Evolutionary conservation across 2,888 invertebrate species (phyloP).

Genomic region (Glaucopsyche alexis): DNA sequence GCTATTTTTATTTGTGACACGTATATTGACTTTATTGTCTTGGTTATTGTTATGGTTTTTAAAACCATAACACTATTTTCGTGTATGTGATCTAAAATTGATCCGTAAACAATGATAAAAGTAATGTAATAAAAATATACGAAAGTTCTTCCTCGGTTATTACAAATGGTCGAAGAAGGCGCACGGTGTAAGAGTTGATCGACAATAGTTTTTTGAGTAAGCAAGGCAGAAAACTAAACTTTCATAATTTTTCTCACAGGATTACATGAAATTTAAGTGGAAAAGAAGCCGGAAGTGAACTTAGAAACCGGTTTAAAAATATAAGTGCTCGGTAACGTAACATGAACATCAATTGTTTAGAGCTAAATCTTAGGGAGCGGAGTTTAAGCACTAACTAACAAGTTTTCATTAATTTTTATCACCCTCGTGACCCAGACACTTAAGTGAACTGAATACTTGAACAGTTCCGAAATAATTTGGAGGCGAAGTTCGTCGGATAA

Average conservation of each 20-base stretch:
- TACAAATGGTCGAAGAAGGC: no score
- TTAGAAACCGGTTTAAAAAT: neutral
- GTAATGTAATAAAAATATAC: no score
- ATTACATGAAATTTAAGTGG: no score
- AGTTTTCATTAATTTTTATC: conserved; percentile 29
- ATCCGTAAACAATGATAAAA: no score
- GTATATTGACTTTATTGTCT: conserved; percentile 23
- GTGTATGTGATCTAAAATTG: neutral
- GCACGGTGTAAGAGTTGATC: no score
- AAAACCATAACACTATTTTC: neutral
- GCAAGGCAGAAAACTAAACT: neutral
- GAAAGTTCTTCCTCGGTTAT: no score
- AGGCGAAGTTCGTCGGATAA: conserved; percentile 11
- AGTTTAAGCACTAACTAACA: conserved; percentile 21
- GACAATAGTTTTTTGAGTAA: no score
- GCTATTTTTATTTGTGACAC: conserved; percentile 26
- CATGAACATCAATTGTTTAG: conserved; percentile 5
- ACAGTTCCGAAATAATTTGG: conserved; percentile 26
- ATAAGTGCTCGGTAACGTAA: neutral
- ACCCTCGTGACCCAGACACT: conserved; percentile 24
- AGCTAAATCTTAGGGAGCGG: neutral
- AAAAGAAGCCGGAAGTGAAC: neutral
- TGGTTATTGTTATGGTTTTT: conserved; percentile 24
- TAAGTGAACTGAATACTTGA: conserved; percentile 21
- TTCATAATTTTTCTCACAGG: neutral